phyloP scores from a whole-genome alignment of 2,797 vertebrate genomes.

The Cossypha caffra region DNA sequence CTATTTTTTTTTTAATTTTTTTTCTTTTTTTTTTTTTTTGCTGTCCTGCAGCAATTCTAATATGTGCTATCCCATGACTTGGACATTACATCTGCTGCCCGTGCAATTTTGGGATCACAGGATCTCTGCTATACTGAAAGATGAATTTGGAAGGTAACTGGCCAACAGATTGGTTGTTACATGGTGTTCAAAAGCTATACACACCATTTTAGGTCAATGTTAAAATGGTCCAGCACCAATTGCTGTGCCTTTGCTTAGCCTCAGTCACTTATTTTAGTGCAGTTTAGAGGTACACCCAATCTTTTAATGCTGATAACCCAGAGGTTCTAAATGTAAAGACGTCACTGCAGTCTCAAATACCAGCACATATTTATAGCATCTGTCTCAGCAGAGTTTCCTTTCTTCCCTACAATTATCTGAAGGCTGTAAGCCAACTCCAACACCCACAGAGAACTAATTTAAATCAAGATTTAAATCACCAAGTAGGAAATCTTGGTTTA shows the following conservation, averaged over 20 bases:
- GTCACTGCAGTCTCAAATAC: not conserved
- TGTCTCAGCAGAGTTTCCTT: conserved; percentile 34
- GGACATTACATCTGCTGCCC: not conserved
- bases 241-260: not conserved
- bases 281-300: not conserved
- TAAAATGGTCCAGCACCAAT: not conserved
- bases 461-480: conserved; percentile 32
- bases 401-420: conserved; percentile 36
- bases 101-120: not conserved
- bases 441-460: conserved; percentile 19
- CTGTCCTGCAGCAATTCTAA: not conserved
- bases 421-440: conserved; percentile 28
- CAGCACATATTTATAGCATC: conserved; percentile 25
- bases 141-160: not conserved
- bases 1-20: not conserved
- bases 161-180: not conserved
- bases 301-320: not conserved
- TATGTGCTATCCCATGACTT: not conserved
- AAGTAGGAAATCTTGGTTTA: conserved; percentile 32
- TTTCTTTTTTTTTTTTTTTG: not conserved
- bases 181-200: not conserved
- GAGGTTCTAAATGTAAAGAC: not conserved
- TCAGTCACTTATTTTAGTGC: not conserved
- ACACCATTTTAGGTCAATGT: not conserved
- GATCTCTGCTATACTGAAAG: not conserved